Percentiles rank a stretch among this genome's conserved stretches.
phyloP scores from a whole-genome alignment of 2,888 invertebrate genomes.

The Cyaniris semiargus region DNA sequence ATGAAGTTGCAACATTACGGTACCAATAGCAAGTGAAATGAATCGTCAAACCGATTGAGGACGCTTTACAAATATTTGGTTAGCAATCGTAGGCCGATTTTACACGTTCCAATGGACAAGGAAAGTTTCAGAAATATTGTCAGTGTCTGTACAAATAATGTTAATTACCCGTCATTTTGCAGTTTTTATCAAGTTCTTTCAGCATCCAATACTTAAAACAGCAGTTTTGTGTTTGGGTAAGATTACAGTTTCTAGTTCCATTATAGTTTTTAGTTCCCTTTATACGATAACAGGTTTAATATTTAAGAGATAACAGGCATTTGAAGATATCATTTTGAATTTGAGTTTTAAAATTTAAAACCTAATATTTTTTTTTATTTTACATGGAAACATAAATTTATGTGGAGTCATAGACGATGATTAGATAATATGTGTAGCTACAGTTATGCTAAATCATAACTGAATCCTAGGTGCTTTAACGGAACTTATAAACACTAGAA shows the following conservation, averaged over 20 bases:
- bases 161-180: not conserved
- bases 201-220: not conserved
- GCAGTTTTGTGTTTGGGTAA: no score
- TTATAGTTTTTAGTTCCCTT: no score
- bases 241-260: no score
- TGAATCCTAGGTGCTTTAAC: not conserved
- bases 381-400: not conserved
- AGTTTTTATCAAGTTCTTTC: not conserved
- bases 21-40: constrained; percentile 37
- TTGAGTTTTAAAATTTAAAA: no score
- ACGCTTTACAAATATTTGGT: constrained; percentile 22
- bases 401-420: no score
- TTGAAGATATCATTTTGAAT: no score
- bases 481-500: not conserved
- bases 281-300: not conserved
- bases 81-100: constrained; percentile 17
- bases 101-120: constrained; percentile 16
- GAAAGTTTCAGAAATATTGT: not conserved
- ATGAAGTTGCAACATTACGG: constrained; percentile 33
- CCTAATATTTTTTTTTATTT: not conserved
- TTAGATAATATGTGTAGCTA: not conserved
- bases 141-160: not conserved
- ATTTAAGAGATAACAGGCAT: not conserved
- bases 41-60: constrained; percentile 34
- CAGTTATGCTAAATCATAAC: not conserved